Evolutionary conservation across 2,797 vertebrate species (phyloP).

Genomic region (Pseudomugil tenellus): DNA sequence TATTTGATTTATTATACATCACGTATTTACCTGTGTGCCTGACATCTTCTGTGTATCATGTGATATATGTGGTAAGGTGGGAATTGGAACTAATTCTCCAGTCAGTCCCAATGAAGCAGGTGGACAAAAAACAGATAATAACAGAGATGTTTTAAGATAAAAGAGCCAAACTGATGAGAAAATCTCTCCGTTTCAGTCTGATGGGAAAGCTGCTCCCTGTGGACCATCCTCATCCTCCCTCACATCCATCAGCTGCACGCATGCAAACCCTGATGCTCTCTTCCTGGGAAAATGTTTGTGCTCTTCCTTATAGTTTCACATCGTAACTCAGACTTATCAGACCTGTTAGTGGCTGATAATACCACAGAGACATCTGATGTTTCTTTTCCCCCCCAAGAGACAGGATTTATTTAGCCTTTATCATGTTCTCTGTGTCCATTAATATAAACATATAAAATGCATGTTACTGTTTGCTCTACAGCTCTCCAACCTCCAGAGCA

Average conservation of each 20-base stretch:
- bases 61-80: neutral
- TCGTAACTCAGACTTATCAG: neutral
- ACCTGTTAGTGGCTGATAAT: slow-evolving; percentile 2
- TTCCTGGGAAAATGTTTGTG: slow-evolving; percentile 28
- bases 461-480: slow-evolving; percentile 2
- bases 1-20: neutral
- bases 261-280: neutral
- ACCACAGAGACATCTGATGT: slow-evolving; percentile 4
- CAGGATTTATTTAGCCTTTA: slow-evolving; percentile 19
- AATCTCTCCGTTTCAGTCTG: slow-evolving; percentile 15
- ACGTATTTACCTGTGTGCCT: neutral
- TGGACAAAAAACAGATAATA: neutral
- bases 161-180: slow-evolving; percentile 19
- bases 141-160: neutral
- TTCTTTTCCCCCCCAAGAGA: neutral
- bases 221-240: slow-evolving; percentile 21
- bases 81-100: slow-evolving; percentile 6
- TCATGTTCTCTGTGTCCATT: neutral
- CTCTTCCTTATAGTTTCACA: slow-evolving; percentile 3
- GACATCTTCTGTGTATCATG: neutral
- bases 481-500: neutral
- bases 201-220: slow-evolving; percentile 36
- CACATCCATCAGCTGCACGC: slow-evolving; percentile 23
- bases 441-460: neutral
- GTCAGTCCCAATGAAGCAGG: neutral